phyloP scores from a whole-genome alignment of 1,140 invertebrate genomes.

The Spodoptera litura region DNA sequence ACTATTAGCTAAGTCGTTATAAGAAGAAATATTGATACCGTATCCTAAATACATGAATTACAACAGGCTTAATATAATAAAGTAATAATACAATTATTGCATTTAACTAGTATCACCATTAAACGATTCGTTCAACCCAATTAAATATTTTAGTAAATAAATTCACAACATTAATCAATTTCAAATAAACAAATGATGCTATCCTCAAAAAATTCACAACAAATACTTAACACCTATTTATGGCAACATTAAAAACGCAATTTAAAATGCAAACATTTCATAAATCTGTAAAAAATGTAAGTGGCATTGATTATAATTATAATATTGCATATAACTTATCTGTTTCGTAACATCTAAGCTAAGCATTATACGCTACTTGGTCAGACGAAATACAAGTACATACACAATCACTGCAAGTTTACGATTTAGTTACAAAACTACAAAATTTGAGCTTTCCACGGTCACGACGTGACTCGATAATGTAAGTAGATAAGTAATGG shows the following conservation, averaged over 20 bases:
- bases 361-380: slow-evolving; percentile 62
- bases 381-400: slow-evolving; percentile 56
- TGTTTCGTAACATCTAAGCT: slow-evolving; percentile 52
- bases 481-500: slow-evolving; percentile 8
- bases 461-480: slow-evolving; percentile 56
- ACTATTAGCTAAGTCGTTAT: slow-evolving; percentile 62
- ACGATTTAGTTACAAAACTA: slow-evolving; percentile 66
- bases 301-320: slow-evolving; percentile 16
- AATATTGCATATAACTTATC: slow-evolving; percentile 24
- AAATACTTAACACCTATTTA: slow-evolving; percentile 64
- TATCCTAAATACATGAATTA: slow-evolving; percentile 66
- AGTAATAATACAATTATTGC: slow-evolving; percentile 56
- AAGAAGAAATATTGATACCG: slow-evolving; percentile 64
- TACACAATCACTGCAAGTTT: slow-evolving; percentile 35
- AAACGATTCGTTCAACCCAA: slow-evolving; percentile 65
- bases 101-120: slow-evolving; percentile 79
- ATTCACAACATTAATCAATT: slow-evolving; percentile 73
- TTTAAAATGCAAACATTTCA: slow-evolving; percentile 48
- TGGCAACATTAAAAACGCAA: slow-evolving; percentile 67
- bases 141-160: slow-evolving; percentile 71
- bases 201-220: slow-evolving; percentile 68
- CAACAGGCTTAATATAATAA: slow-evolving; percentile 68
- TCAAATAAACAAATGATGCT: slow-evolving; percentile 66
- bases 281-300: slow-evolving; percentile 30
- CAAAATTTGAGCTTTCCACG: slow-evolving; percentile 81